Conservation (phyloP, 2,888 invertebrate genomes). For the Scaptomyza caliginosa region DNA sequence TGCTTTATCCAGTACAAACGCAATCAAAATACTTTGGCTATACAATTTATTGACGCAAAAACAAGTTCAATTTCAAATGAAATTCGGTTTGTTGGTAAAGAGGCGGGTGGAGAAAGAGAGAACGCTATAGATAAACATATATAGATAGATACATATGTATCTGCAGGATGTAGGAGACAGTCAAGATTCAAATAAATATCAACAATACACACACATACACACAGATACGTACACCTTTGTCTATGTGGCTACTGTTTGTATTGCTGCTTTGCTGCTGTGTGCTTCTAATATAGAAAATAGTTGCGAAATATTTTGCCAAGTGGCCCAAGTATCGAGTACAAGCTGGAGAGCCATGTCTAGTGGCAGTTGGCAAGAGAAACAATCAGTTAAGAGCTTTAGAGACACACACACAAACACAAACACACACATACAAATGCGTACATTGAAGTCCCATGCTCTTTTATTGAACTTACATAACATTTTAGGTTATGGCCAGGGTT, state of each 20-base stretch:
- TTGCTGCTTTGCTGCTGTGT: conserved; percentile 26
- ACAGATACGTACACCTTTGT: conserved; percentile 59
- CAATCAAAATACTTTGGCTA: conserved; percentile 77
- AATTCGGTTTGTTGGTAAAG: conserved; percentile 63
- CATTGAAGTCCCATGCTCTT: conserved; percentile 47
- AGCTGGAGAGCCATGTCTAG: conserved; percentile 56
- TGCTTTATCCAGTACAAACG: conserved; percentile 44
- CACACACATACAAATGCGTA: conserved; percentile 23
- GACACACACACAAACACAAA: conserved; percentile 28
- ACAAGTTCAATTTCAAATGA: conserved; percentile 79
- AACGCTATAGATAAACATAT: conserved; percentile 56
- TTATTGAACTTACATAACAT: conserved; percentile 75
- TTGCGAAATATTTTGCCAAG: conserved; percentile 77
- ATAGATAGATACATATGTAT: conserved; percentile 44
- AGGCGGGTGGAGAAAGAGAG: conserved; percentile 9
- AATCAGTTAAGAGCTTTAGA: conserved; percentile 79
- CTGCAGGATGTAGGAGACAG: conserved; percentile 65
- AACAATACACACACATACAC: conserved; percentile 51
- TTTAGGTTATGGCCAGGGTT: conserved; percentile 61
- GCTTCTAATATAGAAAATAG: conserved; percentile 79
- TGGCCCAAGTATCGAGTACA: conserved; percentile 65
- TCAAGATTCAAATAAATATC: conserved; percentile 79
- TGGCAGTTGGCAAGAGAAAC: conserved; percentile 80
- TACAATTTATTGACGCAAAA: conserved; percentile 79
- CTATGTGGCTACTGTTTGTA: conserved; percentile 55